A percentile compares a stretch with the other conserved stretches of the same genome.
Evolutionary conservation across 1,140 invertebrate species (phyloP).

Genomic region (Drosophila biarmipes): DNA sequence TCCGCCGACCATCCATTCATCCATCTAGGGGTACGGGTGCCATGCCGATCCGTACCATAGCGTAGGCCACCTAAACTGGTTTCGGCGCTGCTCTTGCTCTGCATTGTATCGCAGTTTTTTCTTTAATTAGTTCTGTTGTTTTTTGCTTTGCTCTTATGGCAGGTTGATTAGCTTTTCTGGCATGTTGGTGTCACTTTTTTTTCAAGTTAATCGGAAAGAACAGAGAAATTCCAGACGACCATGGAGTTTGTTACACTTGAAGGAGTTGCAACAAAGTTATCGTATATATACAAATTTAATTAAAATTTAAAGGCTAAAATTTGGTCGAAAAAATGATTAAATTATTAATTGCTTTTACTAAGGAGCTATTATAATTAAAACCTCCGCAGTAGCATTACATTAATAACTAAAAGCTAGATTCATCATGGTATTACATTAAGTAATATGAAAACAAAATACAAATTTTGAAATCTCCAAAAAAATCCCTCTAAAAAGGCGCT

Average conservation of each 20-base stretch:
- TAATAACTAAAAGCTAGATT: too few relatives aligned
- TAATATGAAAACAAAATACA: background rate
- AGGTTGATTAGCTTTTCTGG: constrained; percentile 30
- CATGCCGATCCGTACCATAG: constrained; percentile 5
- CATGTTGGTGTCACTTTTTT: constrained; percentile 5
- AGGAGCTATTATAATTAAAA: background rate
- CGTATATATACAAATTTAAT: background rate
- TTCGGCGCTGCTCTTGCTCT: constrained; percentile 61
- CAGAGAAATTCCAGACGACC: background rate
- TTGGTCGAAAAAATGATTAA: background rate
- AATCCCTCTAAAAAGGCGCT: too few relatives aligned
- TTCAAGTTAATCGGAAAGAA: background rate
- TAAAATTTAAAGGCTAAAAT: background rate
- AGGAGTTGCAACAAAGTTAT: background rate
- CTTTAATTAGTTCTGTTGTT: constrained; percentile 56
- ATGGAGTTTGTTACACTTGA: constrained; percentile 16
- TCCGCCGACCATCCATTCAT: constrained; percentile 18
- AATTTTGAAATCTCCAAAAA: background rate
- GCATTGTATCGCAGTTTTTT: constrained; percentile 47
- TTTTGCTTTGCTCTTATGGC: constrained; percentile 9
- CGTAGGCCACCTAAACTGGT: constrained; percentile 64
- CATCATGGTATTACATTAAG: too few relatives aligned
- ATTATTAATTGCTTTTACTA: background rate
- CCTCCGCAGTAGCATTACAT: too few relatives aligned
- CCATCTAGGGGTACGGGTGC: constrained; percentile 18